Evolutionary conservation across 2,797 vertebrate species (phyloP), one percentile per base, ranked within the genome.

Genomic region (Centroberyx gerrardi): DNA sequence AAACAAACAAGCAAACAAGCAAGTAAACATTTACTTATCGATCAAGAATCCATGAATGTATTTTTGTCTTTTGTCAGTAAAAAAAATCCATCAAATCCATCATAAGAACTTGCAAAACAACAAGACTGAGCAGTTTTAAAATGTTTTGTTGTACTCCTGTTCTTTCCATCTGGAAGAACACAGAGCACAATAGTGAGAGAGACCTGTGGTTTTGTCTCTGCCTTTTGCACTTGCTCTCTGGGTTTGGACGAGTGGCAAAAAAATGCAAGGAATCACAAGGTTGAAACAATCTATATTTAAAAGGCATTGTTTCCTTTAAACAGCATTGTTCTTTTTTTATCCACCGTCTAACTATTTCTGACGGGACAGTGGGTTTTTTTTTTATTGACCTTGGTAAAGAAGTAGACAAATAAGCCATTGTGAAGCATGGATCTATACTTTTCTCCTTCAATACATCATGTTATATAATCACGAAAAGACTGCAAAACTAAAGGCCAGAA

Each of bases 191-290:
- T 91, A 72, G 89, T 71, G 68, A 82, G 86, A 83, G 85, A 83
- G 87, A 84, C 82, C 74, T 92, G 91, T 89, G 91, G 90, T 89
- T 93, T 87, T 72, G 79, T 87, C 82, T 87, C 74, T 83, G 80
- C 79, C 81, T 85, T 91, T 85, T 88, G 85, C 88, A 90, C 85
- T 92, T 91, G 86, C 90, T 93, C 68, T 88, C 85, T 87, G 84
- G 88, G 88, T 92, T 94, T 93, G 90, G 88, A 91, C 62, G 75
- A 84, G 78, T 65, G 69, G 65, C 77, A 64, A 86, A 87, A 86
- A 90, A 91, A 90, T 88, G 78, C 83, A 81, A 89, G 81, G 85
- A 89, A 90, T 90, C 82, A 89, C 75, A 87, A 72, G 85, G 84
- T 86, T 89, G 71, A 81, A 81, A 82, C 54, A 56, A 85, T 88